phyloP scores from a whole-genome alignment of 2,888 invertebrate genomes.

The Leptopterna dolabrata region DNA sequence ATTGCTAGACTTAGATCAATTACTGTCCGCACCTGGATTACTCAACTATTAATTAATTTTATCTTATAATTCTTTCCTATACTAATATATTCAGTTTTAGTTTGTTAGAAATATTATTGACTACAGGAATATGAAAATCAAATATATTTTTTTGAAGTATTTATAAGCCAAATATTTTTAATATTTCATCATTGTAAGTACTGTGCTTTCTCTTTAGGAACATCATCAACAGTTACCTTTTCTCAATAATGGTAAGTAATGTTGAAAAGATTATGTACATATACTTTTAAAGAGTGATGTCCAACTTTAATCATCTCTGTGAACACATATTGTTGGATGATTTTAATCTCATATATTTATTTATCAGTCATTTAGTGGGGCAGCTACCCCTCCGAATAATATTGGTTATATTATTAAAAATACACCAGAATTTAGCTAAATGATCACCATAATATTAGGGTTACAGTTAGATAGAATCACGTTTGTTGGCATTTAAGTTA shows the following conservation, averaged over 20 bases:
- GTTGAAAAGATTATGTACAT: not conserved
- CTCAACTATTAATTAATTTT: not conserved
- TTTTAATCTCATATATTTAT: too few relatives aligned
- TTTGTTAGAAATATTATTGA: not conserved
- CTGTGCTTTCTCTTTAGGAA: not conserved
- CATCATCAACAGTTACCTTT: not conserved
- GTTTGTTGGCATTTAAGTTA: too few relatives aligned
- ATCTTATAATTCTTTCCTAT: not conserved
- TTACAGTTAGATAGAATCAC: too few relatives aligned
- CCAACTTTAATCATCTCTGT: too few relatives aligned
- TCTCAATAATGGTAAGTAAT: not conserved
- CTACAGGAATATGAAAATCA: not conserved
- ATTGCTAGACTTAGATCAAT: not conserved
- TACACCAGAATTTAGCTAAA: too few relatives aligned
- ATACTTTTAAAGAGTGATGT: too few relatives aligned
- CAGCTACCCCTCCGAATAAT: too few relatives aligned
- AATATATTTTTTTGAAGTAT: not conserved
- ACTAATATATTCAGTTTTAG: not conserved
- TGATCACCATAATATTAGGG: too few relatives aligned
- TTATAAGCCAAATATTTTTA: constrained; percentile 11
- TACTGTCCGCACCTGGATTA: not conserved
- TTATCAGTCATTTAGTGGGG: too few relatives aligned
- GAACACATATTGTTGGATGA: too few relatives aligned
- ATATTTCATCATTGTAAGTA: not conserved
- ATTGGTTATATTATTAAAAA: too few relatives aligned